Conservation (phyloP, 2,797 vertebrate species). For the Pachyuromys duprasi region DNA sequence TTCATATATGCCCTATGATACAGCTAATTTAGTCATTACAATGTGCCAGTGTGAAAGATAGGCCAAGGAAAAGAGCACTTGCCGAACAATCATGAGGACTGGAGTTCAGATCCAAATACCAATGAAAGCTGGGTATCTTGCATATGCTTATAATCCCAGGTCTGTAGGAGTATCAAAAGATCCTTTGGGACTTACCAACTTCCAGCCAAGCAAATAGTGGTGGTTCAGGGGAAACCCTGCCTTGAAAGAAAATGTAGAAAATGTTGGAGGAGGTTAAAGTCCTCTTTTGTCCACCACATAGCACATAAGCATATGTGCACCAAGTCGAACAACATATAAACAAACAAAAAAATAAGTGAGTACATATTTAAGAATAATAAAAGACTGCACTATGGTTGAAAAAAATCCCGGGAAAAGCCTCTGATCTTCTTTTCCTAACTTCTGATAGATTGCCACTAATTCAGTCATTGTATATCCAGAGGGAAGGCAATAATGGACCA, state of each 20-base stretch:
- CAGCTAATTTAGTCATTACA: not conserved
- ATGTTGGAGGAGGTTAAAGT: not conserved
- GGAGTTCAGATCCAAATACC: not conserved
- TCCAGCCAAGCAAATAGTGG: not conserved
- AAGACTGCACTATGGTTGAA: not conserved
- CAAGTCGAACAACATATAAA: too few species aligned
- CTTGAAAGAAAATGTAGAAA: not conserved
- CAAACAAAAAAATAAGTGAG: not conserved
- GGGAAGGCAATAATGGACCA: constrained; percentile 11
- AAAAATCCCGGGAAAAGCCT: not conserved
- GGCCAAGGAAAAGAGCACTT: not conserved
- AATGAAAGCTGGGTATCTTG: not conserved
- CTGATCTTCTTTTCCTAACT: not conserved
- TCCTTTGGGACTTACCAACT: not conserved
- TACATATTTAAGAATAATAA: not conserved
- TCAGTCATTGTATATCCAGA: constrained; percentile 1
- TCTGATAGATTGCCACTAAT: not conserved
- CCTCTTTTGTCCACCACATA: not conserved
- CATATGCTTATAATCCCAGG: not conserved
- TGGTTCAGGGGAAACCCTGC: too few species aligned
- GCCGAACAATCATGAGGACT: too few species aligned
- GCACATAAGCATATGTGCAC: too few species aligned
- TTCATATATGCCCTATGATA: not conserved
- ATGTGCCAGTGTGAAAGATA: not conserved
- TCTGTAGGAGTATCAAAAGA: not conserved